A percentile compares a stretch with the other conserved stretches of the same genome.
These are phyloP conservation scores for Bathynomus jamesi DNA, from an alignment of 1,140 invertebrate species.

Conservation along the genomic window DNA sequence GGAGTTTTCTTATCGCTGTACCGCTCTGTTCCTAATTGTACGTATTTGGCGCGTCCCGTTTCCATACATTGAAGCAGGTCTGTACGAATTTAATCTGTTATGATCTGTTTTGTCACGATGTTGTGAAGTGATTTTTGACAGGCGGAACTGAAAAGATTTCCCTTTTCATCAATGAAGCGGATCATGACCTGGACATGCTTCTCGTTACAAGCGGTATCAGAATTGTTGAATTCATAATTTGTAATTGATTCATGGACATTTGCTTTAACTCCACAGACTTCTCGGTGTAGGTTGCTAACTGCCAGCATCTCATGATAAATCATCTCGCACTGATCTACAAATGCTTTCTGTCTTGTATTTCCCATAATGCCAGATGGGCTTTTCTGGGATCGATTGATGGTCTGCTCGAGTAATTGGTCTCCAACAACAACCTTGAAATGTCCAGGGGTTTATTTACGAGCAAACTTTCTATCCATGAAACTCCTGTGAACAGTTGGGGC, in stretches of 20 bases:
- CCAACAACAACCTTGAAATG: constrained; percentile 5
- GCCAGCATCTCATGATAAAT: constrained; percentile 14
- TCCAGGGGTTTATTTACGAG: background rate
- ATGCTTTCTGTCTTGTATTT: constrained; percentile 14
- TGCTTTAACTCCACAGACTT: constrained; percentile 10
- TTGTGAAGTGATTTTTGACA: too few species aligned
- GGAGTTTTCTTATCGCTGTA: too few species aligned
- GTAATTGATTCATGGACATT: background rate
- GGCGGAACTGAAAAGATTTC: too few species aligned
- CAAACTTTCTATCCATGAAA: constrained; percentile 8
- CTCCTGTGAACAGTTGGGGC: constrained; percentile 1
- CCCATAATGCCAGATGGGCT: constrained; percentile 14
- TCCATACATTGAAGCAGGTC: too few species aligned
- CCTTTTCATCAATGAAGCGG: too few species aligned
- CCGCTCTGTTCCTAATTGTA: too few species aligned
- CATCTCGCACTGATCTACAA: constrained; percentile 20
- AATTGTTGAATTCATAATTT: constrained; percentile 11
- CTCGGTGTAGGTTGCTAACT: constrained; percentile 7
- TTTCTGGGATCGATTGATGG: constrained; percentile 20
- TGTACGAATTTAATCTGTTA: too few species aligned
- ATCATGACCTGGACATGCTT: too few species aligned
- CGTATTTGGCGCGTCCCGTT: too few species aligned
- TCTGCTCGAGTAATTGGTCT: constrained; percentile 12
- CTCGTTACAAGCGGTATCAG: too few species aligned
- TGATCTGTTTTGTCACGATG: too few species aligned